Base-by-base conservation (phyloP, 2,797 vertebrate genomes). In the Poeciliopsis paucimaculata region DNA sequence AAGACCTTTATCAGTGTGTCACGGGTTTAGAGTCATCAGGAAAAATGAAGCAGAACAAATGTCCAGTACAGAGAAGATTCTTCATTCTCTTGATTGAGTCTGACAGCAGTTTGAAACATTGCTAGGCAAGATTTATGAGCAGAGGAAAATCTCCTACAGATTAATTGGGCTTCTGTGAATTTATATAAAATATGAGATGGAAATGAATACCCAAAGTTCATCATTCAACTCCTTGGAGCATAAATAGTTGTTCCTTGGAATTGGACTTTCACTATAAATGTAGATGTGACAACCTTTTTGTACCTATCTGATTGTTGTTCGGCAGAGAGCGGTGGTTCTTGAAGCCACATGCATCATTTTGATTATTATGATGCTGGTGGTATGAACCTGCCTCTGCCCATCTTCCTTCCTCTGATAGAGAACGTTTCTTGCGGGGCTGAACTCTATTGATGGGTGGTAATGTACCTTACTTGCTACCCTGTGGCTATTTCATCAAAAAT, bases 211-310 rank as follows among this genome's bases (percentile, higher is more conserved):
- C 71, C 79, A 82, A 64, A 84, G 87, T 57, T 91, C 90, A 93
- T 93, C 92, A 91, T 51, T 75, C 84, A 60, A 83, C 87, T 94
- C 89, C 86, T 93, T 92, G 88, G 73, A 76, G 90, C 83, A 72
- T 78, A 0, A 83, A 81, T 76, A 82, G 86, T 92, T 93, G 86
- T 92, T 93, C 90, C 90, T 86, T 89, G 92, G 87, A 91, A 90
- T 94, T 92, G 89, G 75, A 86, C 86, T 82, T 87, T 91, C 91
- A 90, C 92, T 94, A 93, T 92, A 92, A 93, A 94, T 94, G 91
- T 92, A 91, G 93, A 94, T 94, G 89, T 74, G 88, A 89, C 86
- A 55, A 74, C 64, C 80, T 84, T 82, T 77, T 60, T 87, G 88
- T 92, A 90, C 92, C 93, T 90, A 90, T 86, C 88, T 91, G 74